Base-by-base conservation (phyloP, 2,888 invertebrate genomes). In the Diarsia dahlii region DNA sequence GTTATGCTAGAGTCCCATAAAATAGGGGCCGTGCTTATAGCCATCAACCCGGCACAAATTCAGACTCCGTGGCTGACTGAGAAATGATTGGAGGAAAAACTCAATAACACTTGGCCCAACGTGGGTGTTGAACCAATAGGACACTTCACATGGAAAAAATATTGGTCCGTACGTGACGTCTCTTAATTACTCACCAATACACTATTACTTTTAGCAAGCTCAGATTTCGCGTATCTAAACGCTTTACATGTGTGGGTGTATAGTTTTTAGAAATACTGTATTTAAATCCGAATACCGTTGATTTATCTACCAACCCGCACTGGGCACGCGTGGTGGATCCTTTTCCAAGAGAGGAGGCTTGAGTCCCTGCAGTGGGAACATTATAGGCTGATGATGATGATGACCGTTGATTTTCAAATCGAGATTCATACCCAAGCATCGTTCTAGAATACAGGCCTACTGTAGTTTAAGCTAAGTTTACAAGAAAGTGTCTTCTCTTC, bases 401-500 rank as follows among this genome's bases (percentile, higher is more conserved):
- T n/a, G n/a, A 23, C 58, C 28, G 58, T 58, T 28, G 23, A 58
- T 15, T 28, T 28, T 58, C 15, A 3, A 28, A n/a, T 63, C 20
- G 39, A 71, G 71, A 46, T 73, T 39, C 20, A n/a, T 46, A 15
- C 23, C n/a, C 13, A 1, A 15, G 9, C n/a, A 65, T 52, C 39
- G 10, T 34, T 65, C 23, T 34, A 74, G 18, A 46, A 63, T 52
- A 74, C 52, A 63, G 12, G 52, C 9, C 2, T 28, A 76, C 70
- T 74, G 74, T 78, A 60, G n/a, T 72, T 64, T 28, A 13, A 9
- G 62, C 3, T 77, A 56, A 58, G 64, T 82, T 84, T 95, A 96
- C 92, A 96, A 90, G 83, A 95, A 96, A 0, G 96, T 96, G 65
- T 96, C 96, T 60, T 95, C 95, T 50, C 95, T 88, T 73, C 93